Conservation (phyloP, 2,888 invertebrate species). For the Mythimna pallens region DNA sequence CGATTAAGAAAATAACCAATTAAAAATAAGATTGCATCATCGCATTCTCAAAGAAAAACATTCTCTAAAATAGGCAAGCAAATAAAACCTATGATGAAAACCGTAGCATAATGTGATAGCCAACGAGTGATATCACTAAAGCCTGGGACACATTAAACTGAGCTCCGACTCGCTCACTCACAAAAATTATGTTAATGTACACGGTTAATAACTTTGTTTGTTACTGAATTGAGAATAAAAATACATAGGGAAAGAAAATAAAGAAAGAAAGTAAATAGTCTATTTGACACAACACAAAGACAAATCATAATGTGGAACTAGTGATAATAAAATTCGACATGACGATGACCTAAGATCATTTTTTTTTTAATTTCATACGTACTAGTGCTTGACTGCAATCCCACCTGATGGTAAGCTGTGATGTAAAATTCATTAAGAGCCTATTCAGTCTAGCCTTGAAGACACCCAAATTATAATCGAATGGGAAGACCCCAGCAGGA, state of each 20-base stretch:
- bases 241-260: background rate
- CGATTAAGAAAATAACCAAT: too few species aligned
- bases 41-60: background rate
- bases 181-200: constrained; percentile 39
- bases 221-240: background rate
- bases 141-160: constrained; percentile 44
- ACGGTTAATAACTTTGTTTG: constrained; percentile 41
- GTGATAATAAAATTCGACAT: too few species aligned
- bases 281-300: too few species aligned
- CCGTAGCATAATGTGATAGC: constrained; percentile 48
- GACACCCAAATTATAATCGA: too few species aligned
- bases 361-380: too few species aligned
- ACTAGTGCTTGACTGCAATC: too few species aligned
- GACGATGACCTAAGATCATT: too few species aligned
- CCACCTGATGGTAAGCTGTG: too few species aligned
- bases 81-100: constrained; percentile 37
- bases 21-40: background rate
- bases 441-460: too few species aligned
- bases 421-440: too few species aligned
- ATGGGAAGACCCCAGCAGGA: too few species aligned
- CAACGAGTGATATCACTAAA: constrained; percentile 26
- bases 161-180: constrained; percentile 20
- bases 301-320: too few species aligned
- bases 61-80: constrained; percentile 13
- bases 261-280: background rate